Evolutionary conservation across 2,888 invertebrate species (phyloP).

Genomic region (Aspidiotus destructor): DNA sequence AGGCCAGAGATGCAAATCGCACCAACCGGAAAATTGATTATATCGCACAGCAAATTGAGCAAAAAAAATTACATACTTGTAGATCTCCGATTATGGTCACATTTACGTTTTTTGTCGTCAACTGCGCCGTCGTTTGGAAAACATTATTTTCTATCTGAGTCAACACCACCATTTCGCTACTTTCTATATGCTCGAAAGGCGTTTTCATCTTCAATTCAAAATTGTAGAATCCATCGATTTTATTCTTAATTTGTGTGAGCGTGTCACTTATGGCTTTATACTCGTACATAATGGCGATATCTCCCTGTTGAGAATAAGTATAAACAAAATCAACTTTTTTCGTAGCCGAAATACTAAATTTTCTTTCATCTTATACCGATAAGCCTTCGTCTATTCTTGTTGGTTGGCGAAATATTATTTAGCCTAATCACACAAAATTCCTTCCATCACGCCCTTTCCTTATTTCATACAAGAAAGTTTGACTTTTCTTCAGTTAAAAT

Average conservation of each 20-base stretch:
- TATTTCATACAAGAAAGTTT: no score
- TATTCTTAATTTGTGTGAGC: slow-evolving; percentile 16
- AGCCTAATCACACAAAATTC: no score
- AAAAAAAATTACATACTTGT: slow-evolving; percentile 23
- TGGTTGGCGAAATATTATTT: no score
- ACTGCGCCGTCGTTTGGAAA: slow-evolving; percentile 28
- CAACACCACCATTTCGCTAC: slow-evolving; percentile 23
- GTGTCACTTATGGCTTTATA: slow-evolving; percentile 6
- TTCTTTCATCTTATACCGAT: no score
- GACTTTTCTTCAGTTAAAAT: no score
- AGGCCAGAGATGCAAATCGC: no score
- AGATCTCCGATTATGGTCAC: slow-evolving; percentile 18
- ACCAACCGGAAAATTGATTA: no score
- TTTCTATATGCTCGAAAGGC: slow-evolving; percentile 34
- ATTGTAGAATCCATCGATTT: slow-evolving; percentile 12
- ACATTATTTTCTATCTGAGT: slow-evolving; percentile 27
- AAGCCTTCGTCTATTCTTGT: no score
- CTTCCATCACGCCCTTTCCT: no score
- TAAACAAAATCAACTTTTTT: not conserved
- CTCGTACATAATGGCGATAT: slow-evolving; percentile 19
- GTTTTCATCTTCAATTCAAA: slow-evolving; percentile 28
- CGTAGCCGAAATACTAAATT: no score
- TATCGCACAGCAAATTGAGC: no score
- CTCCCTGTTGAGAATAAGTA: slow-evolving; percentile 8
- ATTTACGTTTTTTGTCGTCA: slow-evolving; percentile 32